phyloP scores from a whole-genome alignment of 2,797 vertebrate genomes.

The Natrix natrix region DNA sequence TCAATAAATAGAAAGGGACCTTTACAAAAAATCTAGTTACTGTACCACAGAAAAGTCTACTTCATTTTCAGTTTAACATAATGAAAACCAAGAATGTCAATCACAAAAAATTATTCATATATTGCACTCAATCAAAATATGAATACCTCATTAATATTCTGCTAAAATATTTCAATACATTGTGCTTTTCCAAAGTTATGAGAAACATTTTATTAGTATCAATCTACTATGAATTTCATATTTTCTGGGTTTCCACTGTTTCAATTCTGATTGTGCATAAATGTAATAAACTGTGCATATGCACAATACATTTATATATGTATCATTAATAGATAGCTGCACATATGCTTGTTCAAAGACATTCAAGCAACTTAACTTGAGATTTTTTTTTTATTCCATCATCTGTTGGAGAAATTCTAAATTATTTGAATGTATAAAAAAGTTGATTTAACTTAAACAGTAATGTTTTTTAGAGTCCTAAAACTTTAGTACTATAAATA shows the following conservation, averaged over 20 bases:
- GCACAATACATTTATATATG: neutral
- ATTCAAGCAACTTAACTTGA: neutral
- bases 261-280: neutral
- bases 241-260: neutral
- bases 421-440: constrained; percentile 41
- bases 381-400: constrained; percentile 18
- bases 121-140: constrained; percentile 42
- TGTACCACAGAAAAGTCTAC: constrained; percentile 48
- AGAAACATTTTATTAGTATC: constrained; percentile 32
- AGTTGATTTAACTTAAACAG: constrained; percentile 34
- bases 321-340: neutral
- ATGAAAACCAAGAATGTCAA: constrained; percentile 38
- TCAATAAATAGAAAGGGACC: constrained; percentile 20
- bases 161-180: constrained; percentile 7
- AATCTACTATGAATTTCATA: neutral
- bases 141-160: neutral
- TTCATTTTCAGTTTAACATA: constrained; percentile 42
- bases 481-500: constrained; percentile 30
- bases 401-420: constrained; percentile 13
- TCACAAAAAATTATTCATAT: constrained; percentile 49
- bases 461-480: constrained; percentile 17
- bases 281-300: neutral
- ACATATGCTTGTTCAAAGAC: neutral
- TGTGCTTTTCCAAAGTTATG: constrained; percentile 19
- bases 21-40: constrained; percentile 45